Percentiles rank a stretch among this genome's conserved stretches.
Evolutionary conservation across 1,140 invertebrate species (phyloP).

Genomic region (Archegozetes longisetosus): DNA sequence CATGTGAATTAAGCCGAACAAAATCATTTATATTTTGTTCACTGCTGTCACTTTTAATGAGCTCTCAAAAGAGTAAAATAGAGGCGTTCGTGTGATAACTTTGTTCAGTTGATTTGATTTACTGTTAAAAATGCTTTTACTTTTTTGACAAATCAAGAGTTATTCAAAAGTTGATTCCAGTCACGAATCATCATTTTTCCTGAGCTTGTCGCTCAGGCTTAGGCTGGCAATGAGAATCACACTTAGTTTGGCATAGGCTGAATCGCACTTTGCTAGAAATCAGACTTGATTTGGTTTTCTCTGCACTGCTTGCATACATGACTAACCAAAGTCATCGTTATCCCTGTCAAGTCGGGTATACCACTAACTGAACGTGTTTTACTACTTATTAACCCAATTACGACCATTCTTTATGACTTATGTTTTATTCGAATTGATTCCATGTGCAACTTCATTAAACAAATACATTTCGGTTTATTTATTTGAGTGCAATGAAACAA

Average conservation of each 20-base stretch:
- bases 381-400: background rate
- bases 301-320: background rate
- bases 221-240: too few species aligned
- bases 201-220: too few species aligned
- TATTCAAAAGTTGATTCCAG: background rate
- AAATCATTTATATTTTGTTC: background rate
- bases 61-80: background rate
- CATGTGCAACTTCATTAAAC: background rate
- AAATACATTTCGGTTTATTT: background rate
- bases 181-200: background rate
- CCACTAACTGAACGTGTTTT: background rate
- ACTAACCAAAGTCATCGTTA: background rate
- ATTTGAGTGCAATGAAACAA: background rate
- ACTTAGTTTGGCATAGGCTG: too few species aligned
- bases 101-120: background rate
- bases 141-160: too few species aligned
- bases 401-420: background rate
- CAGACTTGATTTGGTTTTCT: too few species aligned
- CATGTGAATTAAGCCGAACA: background rate
- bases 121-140: too few species aligned
- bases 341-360: background rate
- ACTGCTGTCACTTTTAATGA: background rate
- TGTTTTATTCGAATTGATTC: too few species aligned
- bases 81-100: background rate
- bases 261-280: too few species aligned